Evolutionary conservation across 2,888 invertebrate genomes (phyloP).

Genomic region (Troides helena): DNA sequence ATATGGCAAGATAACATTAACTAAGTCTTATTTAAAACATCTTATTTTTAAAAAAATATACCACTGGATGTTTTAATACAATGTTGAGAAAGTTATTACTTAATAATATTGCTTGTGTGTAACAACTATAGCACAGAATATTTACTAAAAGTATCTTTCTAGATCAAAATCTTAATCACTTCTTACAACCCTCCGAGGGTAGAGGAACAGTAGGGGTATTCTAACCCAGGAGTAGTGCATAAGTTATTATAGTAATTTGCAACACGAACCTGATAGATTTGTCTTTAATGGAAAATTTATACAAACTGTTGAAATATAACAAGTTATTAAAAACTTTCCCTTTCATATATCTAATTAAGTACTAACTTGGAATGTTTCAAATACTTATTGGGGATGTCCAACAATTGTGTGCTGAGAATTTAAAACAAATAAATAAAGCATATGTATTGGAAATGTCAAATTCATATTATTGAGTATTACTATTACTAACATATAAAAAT

Average conservation of each 20-base stretch:
- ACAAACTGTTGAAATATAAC: constrained; percentile 5
- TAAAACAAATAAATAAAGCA: too few species aligned
- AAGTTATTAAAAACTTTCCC: neutral
- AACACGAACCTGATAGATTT: neutral
- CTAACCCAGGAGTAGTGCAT: too few species aligned
- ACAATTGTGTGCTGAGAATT: too few species aligned
- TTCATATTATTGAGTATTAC: constrained; percentile 11
- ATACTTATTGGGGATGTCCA: constrained; percentile 17
- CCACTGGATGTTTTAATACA: neutral
- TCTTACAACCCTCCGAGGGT: too few species aligned
- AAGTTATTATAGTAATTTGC: too few species aligned
- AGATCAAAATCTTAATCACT: too few species aligned
- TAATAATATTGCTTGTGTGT: too few species aligned
- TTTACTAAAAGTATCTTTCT: too few species aligned
- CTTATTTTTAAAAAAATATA: neutral
- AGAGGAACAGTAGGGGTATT: too few species aligned
- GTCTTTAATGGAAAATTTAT: constrained; percentile 20
- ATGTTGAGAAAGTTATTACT: neutral
- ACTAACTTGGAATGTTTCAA: constrained; percentile 59
- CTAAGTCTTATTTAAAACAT: constrained; percentile 5
- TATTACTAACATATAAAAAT: constrained; percentile 4
- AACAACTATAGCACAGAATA: too few species aligned
- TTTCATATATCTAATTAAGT: constrained; percentile 60
- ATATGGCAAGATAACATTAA: constrained; percentile 33
- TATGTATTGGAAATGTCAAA: neutral